Evolutionary conservation across 2,888 invertebrate species (phyloP).

Genomic region (Agrotis ipsilon): DNA sequence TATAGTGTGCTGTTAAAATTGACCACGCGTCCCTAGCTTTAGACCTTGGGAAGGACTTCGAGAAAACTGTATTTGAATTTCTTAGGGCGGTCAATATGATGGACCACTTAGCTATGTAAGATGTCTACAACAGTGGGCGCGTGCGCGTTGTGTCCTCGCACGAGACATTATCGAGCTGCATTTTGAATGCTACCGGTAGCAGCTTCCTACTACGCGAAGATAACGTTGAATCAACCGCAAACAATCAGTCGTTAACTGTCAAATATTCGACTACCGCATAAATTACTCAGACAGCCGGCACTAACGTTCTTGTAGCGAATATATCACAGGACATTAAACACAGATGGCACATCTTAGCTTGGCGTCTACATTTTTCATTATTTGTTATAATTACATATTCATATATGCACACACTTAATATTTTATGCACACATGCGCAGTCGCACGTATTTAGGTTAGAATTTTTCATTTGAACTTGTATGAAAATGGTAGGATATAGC

Average conservation of each 20-base stretch:
- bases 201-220: conserved; percentile 3
- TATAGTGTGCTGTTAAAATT: conserved; percentile 35
- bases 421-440: conserved; percentile 22
- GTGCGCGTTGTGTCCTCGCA: conserved; percentile 33
- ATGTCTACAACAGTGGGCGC: conserved; percentile 10
- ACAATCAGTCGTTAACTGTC: conserved; percentile 51
- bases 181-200: conserved; percentile 16
- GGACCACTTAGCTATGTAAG: conserved; percentile 15
- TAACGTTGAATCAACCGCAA: conserved; percentile 22
- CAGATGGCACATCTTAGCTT: conserved; percentile 26
- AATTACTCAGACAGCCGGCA: conserved; percentile 29
- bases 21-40: conserved; percentile 23
- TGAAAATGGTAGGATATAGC: background rate
- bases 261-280: conserved; percentile 42
- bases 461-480: conserved; percentile 4
- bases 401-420: conserved; percentile 23
- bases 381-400: conserved; percentile 37
- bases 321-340: conserved; percentile 36
- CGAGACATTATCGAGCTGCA: conserved; percentile 18
- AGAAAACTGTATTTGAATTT: conserved; percentile 18
- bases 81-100: conserved; percentile 7
- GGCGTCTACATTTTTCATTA: conserved; percentile 27
- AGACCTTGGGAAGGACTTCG: conserved; percentile 28
- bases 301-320: conserved; percentile 29
- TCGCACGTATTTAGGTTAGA: conserved; percentile 23